Conservation (phyloP, 2,113 vertebrate genomes). For the Elephas maximus region DNA sequence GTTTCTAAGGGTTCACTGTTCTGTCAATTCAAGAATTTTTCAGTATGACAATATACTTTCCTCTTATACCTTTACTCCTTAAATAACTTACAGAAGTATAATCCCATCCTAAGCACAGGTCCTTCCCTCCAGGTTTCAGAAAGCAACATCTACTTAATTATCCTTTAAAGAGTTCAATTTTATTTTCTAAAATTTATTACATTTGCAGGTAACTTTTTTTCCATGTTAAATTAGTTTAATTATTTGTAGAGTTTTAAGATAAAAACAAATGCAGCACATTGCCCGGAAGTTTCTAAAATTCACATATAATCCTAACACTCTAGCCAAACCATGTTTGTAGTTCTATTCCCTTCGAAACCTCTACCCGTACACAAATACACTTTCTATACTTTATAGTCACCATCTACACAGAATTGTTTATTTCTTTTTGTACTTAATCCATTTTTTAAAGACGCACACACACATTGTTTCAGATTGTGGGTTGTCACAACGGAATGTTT, state of each 20-base stretch:
- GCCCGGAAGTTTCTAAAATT: background rate
- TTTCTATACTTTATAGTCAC: background rate
- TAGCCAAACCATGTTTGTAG: background rate
- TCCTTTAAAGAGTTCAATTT: background rate
- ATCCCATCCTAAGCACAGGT: background rate
- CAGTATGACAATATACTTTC: background rate
- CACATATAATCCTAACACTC: background rate
- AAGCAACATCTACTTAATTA: background rate
- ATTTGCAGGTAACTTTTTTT: slow-evolving; percentile 18
- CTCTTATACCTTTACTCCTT: background rate
- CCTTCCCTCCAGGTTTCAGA: slow-evolving; percentile 34
- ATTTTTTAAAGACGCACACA: background rate
- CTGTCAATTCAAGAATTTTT: background rate
- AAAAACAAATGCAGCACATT: background rate
- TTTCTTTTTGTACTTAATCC: background rate
- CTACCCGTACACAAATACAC: background rate
- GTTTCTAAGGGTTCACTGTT: background rate
- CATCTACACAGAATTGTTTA: background rate
- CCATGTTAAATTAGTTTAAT: background rate
- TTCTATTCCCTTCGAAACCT: background rate
- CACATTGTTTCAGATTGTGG: slow-evolving; percentile 15
- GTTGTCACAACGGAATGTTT: background rate
- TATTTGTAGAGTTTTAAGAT: background rate
- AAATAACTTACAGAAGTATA: slow-evolving; percentile 52
- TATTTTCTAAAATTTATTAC: slow-evolving; percentile 11